phyloP scores from a whole-genome alignment of 2,888 invertebrate species.

The Stratiomys singularior region DNA sequence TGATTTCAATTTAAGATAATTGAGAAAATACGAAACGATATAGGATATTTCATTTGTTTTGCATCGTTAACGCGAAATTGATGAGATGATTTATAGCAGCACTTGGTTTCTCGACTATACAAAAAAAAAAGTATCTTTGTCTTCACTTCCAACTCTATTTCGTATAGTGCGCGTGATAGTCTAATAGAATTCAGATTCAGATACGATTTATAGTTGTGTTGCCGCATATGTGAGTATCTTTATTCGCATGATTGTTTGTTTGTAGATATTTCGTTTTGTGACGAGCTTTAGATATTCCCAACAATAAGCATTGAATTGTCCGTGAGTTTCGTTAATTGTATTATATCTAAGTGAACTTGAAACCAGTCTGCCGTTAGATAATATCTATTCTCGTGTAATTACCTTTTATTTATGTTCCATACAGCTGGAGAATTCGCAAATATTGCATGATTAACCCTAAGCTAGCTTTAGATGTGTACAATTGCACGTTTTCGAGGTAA shows the following conservation, averaged over 20 bases:
- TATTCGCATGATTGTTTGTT: too few relatives aligned
- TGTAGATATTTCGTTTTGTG: neutral
- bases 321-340: slow-evolving; percentile 5
- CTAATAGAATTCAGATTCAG: too few relatives aligned
- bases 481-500: neutral
- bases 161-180: too few relatives aligned
- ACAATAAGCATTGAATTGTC: neutral
- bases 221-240: too few relatives aligned
- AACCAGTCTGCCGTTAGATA: slow-evolving; percentile 31
- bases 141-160: too few relatives aligned
- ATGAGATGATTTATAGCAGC: slow-evolving; percentile 18
- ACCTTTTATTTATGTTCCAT: neutral
- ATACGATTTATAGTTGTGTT: too few relatives aligned
- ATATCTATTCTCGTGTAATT: slow-evolving; percentile 27
- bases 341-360: slow-evolving; percentile 18
- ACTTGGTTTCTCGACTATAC: neutral
- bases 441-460: neutral
- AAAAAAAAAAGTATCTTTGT: too few relatives aligned
- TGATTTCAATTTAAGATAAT: slow-evolving; percentile 25
- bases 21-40: neutral
- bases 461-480: neutral
- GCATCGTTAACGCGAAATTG: slow-evolving; percentile 16
- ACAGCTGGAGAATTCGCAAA: neutral
- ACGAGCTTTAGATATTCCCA: neutral
- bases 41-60: neutral